Evolutionary conservation across 2,113 vertebrate genomes (phyloP), one percentile per base, ranked within the genome.

Genomic region (Choloepus hoffmanni): DNA sequence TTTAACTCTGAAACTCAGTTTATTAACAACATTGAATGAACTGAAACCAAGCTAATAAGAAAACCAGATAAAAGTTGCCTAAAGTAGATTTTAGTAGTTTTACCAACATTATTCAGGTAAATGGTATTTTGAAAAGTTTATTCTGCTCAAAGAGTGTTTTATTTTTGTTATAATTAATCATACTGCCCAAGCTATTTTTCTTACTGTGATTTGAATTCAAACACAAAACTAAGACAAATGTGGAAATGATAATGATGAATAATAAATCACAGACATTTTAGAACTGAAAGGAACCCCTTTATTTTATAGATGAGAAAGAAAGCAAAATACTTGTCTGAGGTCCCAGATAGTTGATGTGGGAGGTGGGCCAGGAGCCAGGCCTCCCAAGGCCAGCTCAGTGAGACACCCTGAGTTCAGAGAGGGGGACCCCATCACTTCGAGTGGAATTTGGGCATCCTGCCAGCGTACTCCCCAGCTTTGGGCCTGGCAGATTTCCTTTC

Each of bases 191-290:
- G 79, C 62, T 53, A 19, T 65, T 91, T 96, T 91, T 96, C 33
- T 74, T 63, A 16, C 50, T 92, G 30, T 89, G 74, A 83, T 79
- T 50, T 94, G 79, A 93, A 94, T 81, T 96, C 86, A 92, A 91
- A 95, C 53, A 65, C 60, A 89, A 95, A 90, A 53, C 36, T 68
- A 96, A 85, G 85, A 90, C 95, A 50, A 90, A 68, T 62, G 76
- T 0, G 12, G 89, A 86, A 93, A 92, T 81, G 63, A 78, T 78
- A 73, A 79, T 7, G 36, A 76, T 53, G 23, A 87, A 88, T 84
- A 90, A 70, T 95, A 96, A 96, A 85, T 92, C 95, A 91, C 74
- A 96, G 91, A 79, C 68, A 78, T 91, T 88, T 83, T n/a, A 89
- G 63, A 74, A 36, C 8, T 63, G 33, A 91, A 93, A 88, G 65